A percentile compares a stretch with the other conserved stretches of the same genome.
Evolutionary conservation across 2,888 invertebrate species (phyloP).

Genomic region (Thymelicus acteon): DNA sequence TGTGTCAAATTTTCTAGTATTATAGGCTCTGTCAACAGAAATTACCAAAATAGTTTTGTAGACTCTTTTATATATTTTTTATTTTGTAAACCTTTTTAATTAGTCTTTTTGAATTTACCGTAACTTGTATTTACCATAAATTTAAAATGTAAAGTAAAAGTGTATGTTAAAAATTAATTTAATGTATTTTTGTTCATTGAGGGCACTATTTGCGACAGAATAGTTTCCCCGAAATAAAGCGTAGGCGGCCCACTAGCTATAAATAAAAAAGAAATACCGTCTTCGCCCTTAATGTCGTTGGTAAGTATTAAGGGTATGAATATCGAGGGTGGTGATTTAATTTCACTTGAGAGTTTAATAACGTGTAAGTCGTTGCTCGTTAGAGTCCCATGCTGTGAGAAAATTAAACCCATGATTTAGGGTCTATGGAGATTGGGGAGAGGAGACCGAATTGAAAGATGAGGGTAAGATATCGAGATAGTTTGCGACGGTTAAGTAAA

Average conservation of each 20-base stretch:
- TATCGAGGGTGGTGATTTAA: constrained; percentile 24
- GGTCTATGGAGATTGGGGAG: constrained; percentile 14
- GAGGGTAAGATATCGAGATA: constrained; percentile 4
- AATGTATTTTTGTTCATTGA: no score
- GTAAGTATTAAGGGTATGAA: constrained; percentile 22
- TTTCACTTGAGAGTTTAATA: constrained; percentile 38
- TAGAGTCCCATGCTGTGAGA: constrained; percentile 41
- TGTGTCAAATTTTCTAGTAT: no score
- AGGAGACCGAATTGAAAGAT: constrained; percentile 1
- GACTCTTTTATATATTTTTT: no score
- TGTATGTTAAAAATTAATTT: no score
- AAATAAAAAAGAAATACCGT: not conserved
- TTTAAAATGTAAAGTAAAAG: no score
- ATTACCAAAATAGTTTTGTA: no score
- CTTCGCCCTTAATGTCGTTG: not conserved
- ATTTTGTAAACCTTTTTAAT: no score
- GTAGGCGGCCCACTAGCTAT: not conserved
- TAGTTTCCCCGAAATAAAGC: no score
- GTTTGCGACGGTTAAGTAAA: not conserved
- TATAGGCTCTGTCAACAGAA: no score
- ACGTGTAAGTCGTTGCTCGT: constrained; percentile 33
- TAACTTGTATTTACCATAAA: no score
- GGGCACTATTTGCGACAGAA: no score
- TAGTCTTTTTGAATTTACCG: no score
- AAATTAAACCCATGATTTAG: constrained; percentile 44